A percentile compares a stretch with the other conserved stretches of the same genome.
phyloP scores from a whole-genome alignment of 1,140 invertebrate genomes.

The Drosophila repletoides region DNA sequence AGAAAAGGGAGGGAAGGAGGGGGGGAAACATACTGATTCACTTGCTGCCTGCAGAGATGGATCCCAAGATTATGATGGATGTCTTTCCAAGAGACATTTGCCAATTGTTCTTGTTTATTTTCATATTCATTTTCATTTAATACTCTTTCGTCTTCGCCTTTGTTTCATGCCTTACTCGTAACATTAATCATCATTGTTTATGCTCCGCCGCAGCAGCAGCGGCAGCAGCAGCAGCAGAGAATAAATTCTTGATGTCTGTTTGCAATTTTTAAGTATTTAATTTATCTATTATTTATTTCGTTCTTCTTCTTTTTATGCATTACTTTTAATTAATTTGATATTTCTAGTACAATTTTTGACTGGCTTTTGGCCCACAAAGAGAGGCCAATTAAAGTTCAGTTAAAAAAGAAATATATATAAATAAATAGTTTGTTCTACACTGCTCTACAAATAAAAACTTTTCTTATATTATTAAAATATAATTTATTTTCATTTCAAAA shows the following conservation, averaged over 20 bases:
- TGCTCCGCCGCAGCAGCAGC: constrained; percentile 24
- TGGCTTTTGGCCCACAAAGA: no score
- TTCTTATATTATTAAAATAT: no score
- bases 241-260: no score
- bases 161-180: constrained; percentile 40
- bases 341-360: neutral
- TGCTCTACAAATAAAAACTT: no score
- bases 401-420: no score
- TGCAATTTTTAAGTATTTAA: constrained; percentile 69
- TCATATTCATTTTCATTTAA: no score
- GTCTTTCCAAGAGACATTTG: constrained; percentile 51
- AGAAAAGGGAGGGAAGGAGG: no score
- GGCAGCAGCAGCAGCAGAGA: constrained; percentile 6
- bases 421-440: no score
- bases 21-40: neutral
- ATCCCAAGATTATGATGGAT: constrained; percentile 71
- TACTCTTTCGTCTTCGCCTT: constrained; percentile 36
- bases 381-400: no score
- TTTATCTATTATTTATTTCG: constrained; percentile 53
- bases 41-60: constrained; percentile 24
- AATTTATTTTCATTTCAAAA: neutral
- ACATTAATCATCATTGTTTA: constrained; percentile 68
- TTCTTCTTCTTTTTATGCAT: neutral
- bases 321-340: constrained; percentile 35
- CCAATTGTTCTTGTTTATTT: constrained; percentile 62